These are phyloP conservation scores for Columba livia DNA, from an alignment of 2,113 vertebrate species.

Conservation along the genomic window DNA sequence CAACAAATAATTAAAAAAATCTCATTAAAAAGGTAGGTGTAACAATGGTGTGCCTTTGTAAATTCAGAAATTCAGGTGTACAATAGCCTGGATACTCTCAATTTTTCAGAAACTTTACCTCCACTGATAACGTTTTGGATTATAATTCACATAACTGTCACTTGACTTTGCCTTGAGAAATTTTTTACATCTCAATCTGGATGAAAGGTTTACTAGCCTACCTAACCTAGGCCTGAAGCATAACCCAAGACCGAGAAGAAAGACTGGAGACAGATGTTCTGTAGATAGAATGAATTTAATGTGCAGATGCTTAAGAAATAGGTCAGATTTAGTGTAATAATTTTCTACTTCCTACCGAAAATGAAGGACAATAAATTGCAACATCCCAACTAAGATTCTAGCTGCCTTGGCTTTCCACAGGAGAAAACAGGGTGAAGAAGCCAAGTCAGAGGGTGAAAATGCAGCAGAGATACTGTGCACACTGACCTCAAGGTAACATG, in stretches of 20 bases:
- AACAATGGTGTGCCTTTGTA: accelerated
- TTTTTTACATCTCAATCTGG: neutral
- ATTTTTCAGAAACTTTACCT: neutral
- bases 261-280: neutral
- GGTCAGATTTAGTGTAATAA: neutral
- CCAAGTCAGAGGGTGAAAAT: neutral
- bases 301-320: neutral
- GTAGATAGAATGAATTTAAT: neutral
- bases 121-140: neutral
- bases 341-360: neutral
- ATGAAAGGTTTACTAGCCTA: neutral
- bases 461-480: neutral
- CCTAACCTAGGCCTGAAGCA: neutral
- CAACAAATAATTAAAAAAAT: neutral
- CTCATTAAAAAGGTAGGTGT: neutral
- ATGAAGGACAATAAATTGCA: neutral
- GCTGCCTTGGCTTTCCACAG: neutral
- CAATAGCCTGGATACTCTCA: neutral
- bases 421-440: neutral
- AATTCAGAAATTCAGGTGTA: neutral
- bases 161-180: neutral
- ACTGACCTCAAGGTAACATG: neutral
- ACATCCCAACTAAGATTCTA: neutral
- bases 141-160: neutral
- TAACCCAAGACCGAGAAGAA: neutral